Conservation (phyloP, 2,113 vertebrate genomes). For the Pedionomus torquatus region DNA sequence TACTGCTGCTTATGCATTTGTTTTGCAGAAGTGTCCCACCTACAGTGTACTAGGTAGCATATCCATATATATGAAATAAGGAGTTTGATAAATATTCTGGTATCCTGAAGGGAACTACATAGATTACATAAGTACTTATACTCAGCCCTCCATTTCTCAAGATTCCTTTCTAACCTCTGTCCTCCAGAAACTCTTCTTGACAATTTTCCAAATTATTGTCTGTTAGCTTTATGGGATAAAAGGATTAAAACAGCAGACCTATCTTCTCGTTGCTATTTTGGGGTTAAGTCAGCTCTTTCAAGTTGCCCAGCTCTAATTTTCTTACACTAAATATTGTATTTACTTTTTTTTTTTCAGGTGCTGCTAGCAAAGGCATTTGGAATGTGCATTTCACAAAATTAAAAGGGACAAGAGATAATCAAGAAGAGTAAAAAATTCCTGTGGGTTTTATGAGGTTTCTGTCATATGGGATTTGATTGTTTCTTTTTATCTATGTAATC, state of each 20-base stretch:
- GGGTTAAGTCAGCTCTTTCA: constrained; percentile 3
- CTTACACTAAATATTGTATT: not conserved
- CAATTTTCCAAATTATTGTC: not conserved
- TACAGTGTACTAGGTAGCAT: not conserved
- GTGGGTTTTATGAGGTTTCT: not conserved
- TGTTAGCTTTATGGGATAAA: not conserved
- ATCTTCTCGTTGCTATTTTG: not conserved
- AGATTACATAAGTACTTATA: not conserved
- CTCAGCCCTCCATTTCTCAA: not conserved
- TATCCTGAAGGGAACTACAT: not conserved
- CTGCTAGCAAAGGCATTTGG: not conserved
- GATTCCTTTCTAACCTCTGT: not conserved
- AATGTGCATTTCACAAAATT: not conserved
- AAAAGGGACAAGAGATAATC: not conserved
- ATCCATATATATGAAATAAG: not conserved
- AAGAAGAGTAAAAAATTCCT: not conserved
- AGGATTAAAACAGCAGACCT: not conserved
- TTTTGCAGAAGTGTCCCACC: not conserved
- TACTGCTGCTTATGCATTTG: not conserved
- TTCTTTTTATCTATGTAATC: constrained; percentile 19
- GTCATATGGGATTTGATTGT: not conserved
- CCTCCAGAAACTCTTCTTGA: not conserved
- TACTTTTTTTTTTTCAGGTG: constrained; percentile 19
- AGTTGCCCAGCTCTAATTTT: not conserved
- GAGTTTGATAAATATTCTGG: not conserved